Conservation (phyloP, 2,888 invertebrate genomes). For the Hemithea aestivaria region DNA sequence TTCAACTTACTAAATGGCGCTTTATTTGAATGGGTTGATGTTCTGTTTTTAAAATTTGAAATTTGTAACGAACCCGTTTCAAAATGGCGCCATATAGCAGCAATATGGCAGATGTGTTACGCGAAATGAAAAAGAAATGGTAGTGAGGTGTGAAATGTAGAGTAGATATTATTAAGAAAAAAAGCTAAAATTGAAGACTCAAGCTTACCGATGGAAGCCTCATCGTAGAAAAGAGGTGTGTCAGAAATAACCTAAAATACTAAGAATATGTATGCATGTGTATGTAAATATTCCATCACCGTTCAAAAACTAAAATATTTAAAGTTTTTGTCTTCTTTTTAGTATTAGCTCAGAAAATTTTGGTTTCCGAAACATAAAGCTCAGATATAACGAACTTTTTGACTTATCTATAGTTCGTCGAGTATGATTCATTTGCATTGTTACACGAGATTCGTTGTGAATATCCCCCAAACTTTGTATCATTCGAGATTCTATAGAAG, state of each 20-base stretch:
- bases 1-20: neutral
- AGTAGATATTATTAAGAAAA: slow-evolving; percentile 9
- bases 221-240: slow-evolving; percentile 35
- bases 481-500: neutral
- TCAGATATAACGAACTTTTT: too few species aligned
- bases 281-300: slow-evolving; percentile 27
- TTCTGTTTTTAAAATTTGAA: neutral
- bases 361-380: too few species aligned
- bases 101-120: slow-evolving; percentile 8
- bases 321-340: too few species aligned
- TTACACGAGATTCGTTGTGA: slow-evolving; percentile 4
- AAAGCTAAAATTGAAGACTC: slow-evolving; percentile 7
- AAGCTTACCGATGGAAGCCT: slow-evolving; percentile 28
- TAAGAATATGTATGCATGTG: slow-evolving; percentile 29
- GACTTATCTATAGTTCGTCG: too few species aligned
- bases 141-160: slow-evolving; percentile 13
- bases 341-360: too few species aligned
- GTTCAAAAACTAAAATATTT: slow-evolving; percentile 12
- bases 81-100: too few species aligned
- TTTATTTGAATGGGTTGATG: too few species aligned
- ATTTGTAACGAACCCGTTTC: too few species aligned
- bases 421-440: slow-evolving; percentile 10
- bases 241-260: slow-evolving; percentile 29
- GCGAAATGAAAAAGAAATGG: too few species aligned
- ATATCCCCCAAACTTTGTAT: slow-evolving; percentile 2